Evolutionary conservation across 2,888 invertebrate species (phyloP).

Genomic region (Thera britannica): DNA sequence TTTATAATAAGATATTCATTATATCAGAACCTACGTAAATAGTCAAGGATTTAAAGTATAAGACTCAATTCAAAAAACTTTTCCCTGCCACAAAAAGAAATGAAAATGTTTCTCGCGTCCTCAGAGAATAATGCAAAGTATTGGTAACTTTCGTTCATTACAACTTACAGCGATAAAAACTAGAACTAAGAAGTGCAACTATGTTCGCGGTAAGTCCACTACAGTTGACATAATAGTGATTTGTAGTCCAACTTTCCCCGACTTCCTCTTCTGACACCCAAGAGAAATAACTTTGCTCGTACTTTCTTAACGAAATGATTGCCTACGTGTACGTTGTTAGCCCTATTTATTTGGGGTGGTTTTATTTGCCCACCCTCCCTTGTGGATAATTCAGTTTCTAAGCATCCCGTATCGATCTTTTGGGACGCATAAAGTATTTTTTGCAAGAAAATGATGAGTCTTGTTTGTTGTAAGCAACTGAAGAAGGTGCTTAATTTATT

Average conservation of each 20-base stretch:
- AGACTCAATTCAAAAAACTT: neutral
- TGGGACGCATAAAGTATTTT: slow-evolving; percentile 77
- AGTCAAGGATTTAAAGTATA: neutral
- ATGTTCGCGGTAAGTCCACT: slow-evolving; percentile 55
- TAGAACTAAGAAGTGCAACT: slow-evolving; percentile 45
- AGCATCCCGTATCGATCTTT: slow-evolving; percentile 77
- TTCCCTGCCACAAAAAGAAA: neutral
- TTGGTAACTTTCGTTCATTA: slow-evolving; percentile 22
- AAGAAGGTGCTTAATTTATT: slow-evolving; percentile 33
- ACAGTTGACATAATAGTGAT: slow-evolving; percentile 74
- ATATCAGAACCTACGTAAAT: no score
- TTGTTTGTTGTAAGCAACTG: slow-evolving; percentile 45
- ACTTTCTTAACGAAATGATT: slow-evolving; percentile 83
- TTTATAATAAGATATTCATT: no score
- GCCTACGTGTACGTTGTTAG: slow-evolving; percentile 82
- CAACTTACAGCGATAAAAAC: slow-evolving; percentile 42
- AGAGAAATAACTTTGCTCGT: slow-evolving; percentile 77
- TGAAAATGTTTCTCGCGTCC: slow-evolving; percentile 2
- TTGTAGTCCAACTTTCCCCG: slow-evolving; percentile 63
- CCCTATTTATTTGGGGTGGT: slow-evolving; percentile 78
- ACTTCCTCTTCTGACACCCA: slow-evolving; percentile 62
- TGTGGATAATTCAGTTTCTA: slow-evolving; percentile 81
- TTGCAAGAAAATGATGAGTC: slow-evolving; percentile 50
- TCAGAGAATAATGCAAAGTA: slow-evolving; percentile 16
- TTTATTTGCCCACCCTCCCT: slow-evolving; percentile 79